phyloP scores from a whole-genome alignment of 2,888 invertebrate species.

The Drymonia ruficornis region DNA sequence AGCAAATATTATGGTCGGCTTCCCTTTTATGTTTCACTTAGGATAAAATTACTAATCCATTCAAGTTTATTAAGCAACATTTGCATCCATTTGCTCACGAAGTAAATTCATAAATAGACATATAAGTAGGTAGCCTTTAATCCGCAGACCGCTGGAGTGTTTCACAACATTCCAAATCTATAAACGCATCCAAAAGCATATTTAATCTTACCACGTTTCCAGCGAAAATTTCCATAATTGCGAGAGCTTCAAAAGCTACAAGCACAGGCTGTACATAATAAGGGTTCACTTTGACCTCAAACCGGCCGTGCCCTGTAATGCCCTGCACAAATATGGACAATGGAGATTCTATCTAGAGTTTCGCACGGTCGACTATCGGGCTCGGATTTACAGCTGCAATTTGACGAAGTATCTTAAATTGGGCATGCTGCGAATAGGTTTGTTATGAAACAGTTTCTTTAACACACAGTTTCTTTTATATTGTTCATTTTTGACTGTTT shows the following conservation, averaged over 20 bases:
- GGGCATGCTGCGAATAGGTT: conserved; percentile 36
- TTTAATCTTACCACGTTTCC: conserved; percentile 39
- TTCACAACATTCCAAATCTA: conserved; percentile 27
- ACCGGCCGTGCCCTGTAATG: conserved; percentile 55
- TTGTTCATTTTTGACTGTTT: no score
- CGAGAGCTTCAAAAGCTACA: conserved; percentile 45
- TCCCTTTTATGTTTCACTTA: no score
- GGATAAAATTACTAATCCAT: no score
- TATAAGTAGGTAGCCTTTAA: no score
- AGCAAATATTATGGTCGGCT: no score
- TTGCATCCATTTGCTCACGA: no score
- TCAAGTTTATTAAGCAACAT: no score
- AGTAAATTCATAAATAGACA: no score
- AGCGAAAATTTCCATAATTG: conserved; percentile 60
- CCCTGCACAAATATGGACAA: conserved; percentile 64
- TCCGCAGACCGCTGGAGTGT: no score
- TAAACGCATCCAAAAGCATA: conserved; percentile 30
- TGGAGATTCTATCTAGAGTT: conserved; percentile 64
- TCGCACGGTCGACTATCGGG: conserved; percentile 64
- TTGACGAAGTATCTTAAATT: conserved; percentile 46
- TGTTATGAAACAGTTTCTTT: conserved; percentile 29
- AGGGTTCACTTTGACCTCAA: conserved; percentile 67
- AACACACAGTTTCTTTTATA: conserved; percentile 17
- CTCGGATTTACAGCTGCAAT: conserved; percentile 50
- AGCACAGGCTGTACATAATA: conserved; percentile 55